A percentile compares a stretch with the other conserved stretches of the same genome.
These are phyloP conservation scores for Hippocampus mohnikei DNA, from an alignment of 2,113 vertebrate species.

Conservation along the genomic window DNA sequence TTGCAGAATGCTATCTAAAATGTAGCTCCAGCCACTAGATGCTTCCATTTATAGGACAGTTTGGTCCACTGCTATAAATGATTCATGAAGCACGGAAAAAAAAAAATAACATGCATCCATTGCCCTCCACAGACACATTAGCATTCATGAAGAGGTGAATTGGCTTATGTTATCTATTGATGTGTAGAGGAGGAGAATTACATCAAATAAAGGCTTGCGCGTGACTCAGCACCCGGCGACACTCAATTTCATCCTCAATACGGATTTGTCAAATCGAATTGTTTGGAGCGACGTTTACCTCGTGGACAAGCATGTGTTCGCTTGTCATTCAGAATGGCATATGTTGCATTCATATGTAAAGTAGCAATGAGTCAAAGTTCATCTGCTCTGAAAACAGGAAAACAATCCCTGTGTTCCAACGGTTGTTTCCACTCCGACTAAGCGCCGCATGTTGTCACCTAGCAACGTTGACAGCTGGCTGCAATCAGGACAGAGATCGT, in stretches of 20 bases:
- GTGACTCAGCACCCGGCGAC: background rate
- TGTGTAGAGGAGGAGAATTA: conserved; percentile 9
- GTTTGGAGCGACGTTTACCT: background rate
- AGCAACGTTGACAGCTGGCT: conserved; percentile 5
- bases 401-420: background rate
- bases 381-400: background rate
- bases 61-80: conserved; percentile 8
- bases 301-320: background rate
- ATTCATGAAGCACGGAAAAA: background rate
- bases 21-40: background rate
- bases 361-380: background rate
- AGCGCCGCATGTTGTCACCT: background rate
- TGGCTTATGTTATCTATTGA: conserved; percentile 20
- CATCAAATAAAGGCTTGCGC: conserved; percentile 17
- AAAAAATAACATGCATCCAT: background rate
- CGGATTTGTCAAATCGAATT: background rate
- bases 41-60: background rate
- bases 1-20: background rate
- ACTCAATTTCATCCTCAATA: background rate
- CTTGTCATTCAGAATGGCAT: background rate
- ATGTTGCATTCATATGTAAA: background rate
- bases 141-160: conserved; percentile 5
- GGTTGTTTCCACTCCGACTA: background rate
- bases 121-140: conserved; percentile 1
- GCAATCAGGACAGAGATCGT: background rate